Percentiles rank a stretch among this genome's conserved stretches.
Evolutionary conservation across 35 echinoderm and acorn worm genomes (phyloP).

Genomic region (Nesometra sesokonis): DNA sequence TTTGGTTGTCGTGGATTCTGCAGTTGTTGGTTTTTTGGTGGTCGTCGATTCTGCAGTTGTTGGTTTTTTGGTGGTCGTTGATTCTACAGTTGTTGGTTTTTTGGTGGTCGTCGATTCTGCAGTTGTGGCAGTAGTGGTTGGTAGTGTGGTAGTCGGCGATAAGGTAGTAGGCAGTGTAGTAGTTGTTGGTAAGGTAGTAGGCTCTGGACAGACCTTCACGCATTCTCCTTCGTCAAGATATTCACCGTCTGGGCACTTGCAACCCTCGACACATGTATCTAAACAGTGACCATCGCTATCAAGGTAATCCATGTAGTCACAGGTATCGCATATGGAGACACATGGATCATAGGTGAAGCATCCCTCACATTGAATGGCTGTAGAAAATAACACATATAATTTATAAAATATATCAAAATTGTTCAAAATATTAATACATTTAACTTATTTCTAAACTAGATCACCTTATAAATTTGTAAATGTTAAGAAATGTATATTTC

Average conservation of each 20-base stretch:
- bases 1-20: background rate
- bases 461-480: no score
- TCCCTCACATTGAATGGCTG: constrained; percentile 77
- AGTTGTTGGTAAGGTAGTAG: background rate
- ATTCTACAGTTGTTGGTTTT: background rate
- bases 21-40: no score
- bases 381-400: background rate
- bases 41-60: no score
- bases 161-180: background rate
- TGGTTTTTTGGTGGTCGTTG: no score
- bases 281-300: background rate
- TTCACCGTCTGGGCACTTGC: constrained; percentile 9
- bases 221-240: background rate
- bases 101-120: background rate
- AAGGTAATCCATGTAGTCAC: background rate
- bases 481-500: no score
- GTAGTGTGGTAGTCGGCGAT: background rate
- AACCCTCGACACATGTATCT: constrained; percentile 4
- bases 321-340: constrained; percentile 43
- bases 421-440: no score
- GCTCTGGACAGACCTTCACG: background rate
- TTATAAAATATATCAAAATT: no score
- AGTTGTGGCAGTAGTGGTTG: background rate
- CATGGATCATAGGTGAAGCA: constrained; percentile 66
- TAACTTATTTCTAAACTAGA: no score